Conservation (phyloP, 2,888 invertebrate species). For the Lochmaea capreae region DNA sequence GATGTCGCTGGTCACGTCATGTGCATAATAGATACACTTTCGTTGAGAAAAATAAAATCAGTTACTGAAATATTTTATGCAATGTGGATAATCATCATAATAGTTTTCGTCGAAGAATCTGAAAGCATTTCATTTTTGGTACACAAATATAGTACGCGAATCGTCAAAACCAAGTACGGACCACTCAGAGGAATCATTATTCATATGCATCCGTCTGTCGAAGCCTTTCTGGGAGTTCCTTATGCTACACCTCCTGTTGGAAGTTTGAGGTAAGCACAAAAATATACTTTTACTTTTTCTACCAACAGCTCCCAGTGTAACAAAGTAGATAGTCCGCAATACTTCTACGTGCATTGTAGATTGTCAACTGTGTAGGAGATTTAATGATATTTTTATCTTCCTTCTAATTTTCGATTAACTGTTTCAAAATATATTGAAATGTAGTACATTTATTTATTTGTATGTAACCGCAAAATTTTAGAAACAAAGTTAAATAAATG, state of each 20-base stretch:
- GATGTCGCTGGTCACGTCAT: slow-evolving; percentile 61
- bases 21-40: slow-evolving; percentile 59
- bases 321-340: too few relatives aligned
- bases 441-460: too few relatives aligned
- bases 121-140: slow-evolving; percentile 67
- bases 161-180: slow-evolving; percentile 91
- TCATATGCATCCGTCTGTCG: slow-evolving; percentile 84
- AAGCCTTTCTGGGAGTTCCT: slow-evolving; percentile 93
- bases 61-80: slow-evolving; percentile 59
- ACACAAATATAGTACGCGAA: slow-evolving; percentile 84
- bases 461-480: not conserved
- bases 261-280: slow-evolving; percentile 76
- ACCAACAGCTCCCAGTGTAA: too few relatives aligned
- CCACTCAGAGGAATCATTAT: slow-evolving; percentile 87
- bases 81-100: slow-evolving; percentile 69
- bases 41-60: slow-evolving; percentile 53
- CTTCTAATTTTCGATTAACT: too few relatives aligned
- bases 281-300: too few relatives aligned
- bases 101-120: slow-evolving; percentile 71
- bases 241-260: slow-evolving; percentile 94
- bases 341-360: too few relatives aligned
- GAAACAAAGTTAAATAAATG: not conserved
- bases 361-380: too few relatives aligned
- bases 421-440: too few relatives aligned
- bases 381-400: too few relatives aligned